A percentile compares a stretch with the other conserved stretches of the same genome.
Evolutionary conservation across 1,140 invertebrate genomes (phyloP).

Genomic region (Drosophila nannoptera): DNA sequence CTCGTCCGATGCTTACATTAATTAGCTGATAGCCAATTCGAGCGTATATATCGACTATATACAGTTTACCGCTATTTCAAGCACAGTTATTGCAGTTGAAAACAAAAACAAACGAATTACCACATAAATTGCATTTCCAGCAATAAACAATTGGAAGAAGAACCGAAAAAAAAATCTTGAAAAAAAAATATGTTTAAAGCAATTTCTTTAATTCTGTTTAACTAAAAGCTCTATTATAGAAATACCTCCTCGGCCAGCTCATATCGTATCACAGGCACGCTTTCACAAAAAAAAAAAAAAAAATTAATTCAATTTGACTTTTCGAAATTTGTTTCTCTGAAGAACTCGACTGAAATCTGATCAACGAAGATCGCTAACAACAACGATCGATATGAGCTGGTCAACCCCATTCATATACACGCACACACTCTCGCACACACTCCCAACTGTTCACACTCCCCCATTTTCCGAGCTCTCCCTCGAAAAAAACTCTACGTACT

Average conservation of each 20-base stretch:
- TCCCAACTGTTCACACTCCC: neutral
- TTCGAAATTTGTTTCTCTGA: neutral
- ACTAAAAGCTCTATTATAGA: conserved; percentile 50
- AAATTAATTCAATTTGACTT: conserved; percentile 1
- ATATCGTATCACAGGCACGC: conserved; percentile 79
- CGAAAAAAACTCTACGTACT: neutral
- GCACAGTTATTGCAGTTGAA: conserved; percentile 37
- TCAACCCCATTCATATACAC: conserved; percentile 11
- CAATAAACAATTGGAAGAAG: conserved; percentile 10
- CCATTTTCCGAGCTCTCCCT: neutral
- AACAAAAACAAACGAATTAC: conserved; percentile 31
- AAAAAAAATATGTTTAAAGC: conserved; percentile 13
- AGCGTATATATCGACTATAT: neutral
- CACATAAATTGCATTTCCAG: conserved; percentile 37
- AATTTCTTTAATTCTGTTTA: conserved; percentile 54
- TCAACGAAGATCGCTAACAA: conserved; percentile 48
- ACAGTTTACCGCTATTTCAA: conserved; percentile 7
- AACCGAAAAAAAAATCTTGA: conserved; percentile 4
- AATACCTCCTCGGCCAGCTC: conserved; percentile 54
- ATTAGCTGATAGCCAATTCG: neutral
- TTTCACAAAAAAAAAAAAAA: conserved; percentile 40
- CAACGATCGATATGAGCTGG: conserved; percentile 64
- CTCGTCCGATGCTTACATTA: neutral
- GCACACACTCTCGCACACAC: neutral
- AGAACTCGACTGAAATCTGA: conserved; percentile 7